Base-by-base conservation (phyloP, 2,797 vertebrate genomes). In the Perodicticus potto region DNA sequence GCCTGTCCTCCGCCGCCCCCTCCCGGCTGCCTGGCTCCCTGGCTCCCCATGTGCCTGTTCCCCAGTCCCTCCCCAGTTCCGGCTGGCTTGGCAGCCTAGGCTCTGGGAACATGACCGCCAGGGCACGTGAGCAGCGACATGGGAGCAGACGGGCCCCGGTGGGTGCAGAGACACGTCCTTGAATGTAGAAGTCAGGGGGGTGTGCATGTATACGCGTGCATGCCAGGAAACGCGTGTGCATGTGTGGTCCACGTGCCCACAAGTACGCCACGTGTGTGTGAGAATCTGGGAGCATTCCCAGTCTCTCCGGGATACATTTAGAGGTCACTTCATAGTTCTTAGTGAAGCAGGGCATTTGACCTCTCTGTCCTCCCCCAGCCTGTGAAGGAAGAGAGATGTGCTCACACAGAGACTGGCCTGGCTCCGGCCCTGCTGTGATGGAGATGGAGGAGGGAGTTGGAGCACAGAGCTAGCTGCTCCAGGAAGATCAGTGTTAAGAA, bases 1-100 rank as follows among this genome's bases (percentile, higher is more conserved):
- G 88, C 95, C 78, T 22, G 73, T 77, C 93, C 86, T 93, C 92
- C 37, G 32, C 78, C 49, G n/a, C 7, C 72, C 65, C 14, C 43
- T 16, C 65, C 61, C 83, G 43, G 67, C 74, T 14, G 61, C 87
- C 93, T 12, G 8, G 77, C 73, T 95, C 76, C 53, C 93, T 43
- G 69, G 74, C 73, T 61, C 67, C 93, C 77, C 37, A 0, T 22
- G 63, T 22, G 69, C 59, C 70, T 84, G 88, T 73, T 74, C 70
- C 49, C 67, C 57, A 3, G 27, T 87, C 74, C 63, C 59, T 81
- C 43, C 77, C 76, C 69, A 67, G 78, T 57, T 77, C 95, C 34
- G 43, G 53, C 77, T n/a, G 67, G 45, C 61, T 80, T 55, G 74
- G 80, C 25, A 37, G 82, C 43, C 78, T 25, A 55, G 70, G 45